These are phyloP conservation scores for Brachionus manjavacas DNA, from an alignment of 1,140 invertebrate species.

Conservation along the genomic window DNA sequence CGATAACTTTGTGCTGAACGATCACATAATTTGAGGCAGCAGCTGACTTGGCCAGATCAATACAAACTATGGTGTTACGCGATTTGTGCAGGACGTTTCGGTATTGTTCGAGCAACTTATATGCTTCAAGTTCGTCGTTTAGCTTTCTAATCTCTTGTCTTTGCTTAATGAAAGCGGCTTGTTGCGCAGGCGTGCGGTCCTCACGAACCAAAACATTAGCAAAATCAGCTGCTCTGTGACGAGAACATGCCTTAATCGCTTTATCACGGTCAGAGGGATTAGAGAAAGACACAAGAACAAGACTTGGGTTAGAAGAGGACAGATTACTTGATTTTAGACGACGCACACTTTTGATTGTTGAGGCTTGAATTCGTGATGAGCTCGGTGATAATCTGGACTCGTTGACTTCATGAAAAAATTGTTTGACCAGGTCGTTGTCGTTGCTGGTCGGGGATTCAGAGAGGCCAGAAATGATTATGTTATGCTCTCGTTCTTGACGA, in stretches of 20 bases:
- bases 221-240: neutral
- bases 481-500: neutral
- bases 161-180: too few relatives aligned
- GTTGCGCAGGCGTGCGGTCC: too few relatives aligned
- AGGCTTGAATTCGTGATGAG: neutral
- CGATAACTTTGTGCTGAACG: neutral
- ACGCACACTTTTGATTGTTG: neutral
- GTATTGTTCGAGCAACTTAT: too few relatives aligned
- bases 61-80: neutral
- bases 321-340: neutral
- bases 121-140: too few relatives aligned
- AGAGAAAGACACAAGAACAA: neutral
- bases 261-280: neutral
- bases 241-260: neutral
- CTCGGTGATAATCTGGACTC: neutral
- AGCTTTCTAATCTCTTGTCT: too few relatives aligned
- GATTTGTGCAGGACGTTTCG: too few relatives aligned
- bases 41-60: neutral
- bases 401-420: too few relatives aligned
- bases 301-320: neutral
- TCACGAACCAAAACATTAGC: too few relatives aligned
- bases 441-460: neutral
- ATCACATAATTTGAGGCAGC: neutral
- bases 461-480: neutral
- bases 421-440: neutral